Conservation (phyloP, 1,140 invertebrate genomes). For the Drosophila obscura region DNA sequence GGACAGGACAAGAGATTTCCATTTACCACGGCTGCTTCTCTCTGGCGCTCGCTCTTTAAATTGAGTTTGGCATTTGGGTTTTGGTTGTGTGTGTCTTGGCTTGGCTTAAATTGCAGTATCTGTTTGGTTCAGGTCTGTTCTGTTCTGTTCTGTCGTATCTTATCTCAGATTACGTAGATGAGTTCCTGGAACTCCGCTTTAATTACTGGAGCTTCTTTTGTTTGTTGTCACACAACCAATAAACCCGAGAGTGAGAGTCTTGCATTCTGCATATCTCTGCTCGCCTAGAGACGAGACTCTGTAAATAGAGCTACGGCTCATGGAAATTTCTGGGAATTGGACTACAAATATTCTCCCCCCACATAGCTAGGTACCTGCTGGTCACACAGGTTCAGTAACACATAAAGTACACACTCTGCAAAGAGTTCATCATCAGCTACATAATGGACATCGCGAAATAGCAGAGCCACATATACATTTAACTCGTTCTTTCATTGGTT, state of each 20-base stretch:
- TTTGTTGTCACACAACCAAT: conserved; percentile 23
- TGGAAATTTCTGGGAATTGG: conserved; percentile 40
- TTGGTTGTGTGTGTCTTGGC: not conserved
- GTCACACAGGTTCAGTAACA: conserved; percentile 40
- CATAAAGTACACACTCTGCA: conserved; percentile 13
- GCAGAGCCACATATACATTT: conserved; percentile 23
- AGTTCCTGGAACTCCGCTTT: conserved; percentile 29
- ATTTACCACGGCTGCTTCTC: no score
- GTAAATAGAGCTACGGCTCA: conserved; percentile 15
- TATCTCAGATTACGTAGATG: not conserved
- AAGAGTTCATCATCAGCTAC: conserved; percentile 29
- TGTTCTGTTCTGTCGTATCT: no score
- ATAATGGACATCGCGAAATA: conserved; percentile 15
- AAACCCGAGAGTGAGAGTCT: conserved; percentile 31
- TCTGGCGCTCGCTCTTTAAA: conserved; percentile 4
- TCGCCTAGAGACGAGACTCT: not conserved
- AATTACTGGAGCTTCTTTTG: conserved; percentile 35
- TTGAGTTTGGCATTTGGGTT: not conserved
- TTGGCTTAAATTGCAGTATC: conserved; percentile 20
- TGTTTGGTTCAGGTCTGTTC: no score
- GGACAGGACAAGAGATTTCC: no score
- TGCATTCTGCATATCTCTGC: conserved; percentile 8
- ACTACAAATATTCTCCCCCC: conserved; percentile 19
- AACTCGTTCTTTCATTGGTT: not conserved
- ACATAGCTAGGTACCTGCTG: not conserved